Percentiles rank a stretch among this genome's conserved stretches.
These are phyloP conservation scores for Helobdella robusta DNA, from an alignment of 2,888 invertebrate genomes.

Conservation along the genomic window DNA sequence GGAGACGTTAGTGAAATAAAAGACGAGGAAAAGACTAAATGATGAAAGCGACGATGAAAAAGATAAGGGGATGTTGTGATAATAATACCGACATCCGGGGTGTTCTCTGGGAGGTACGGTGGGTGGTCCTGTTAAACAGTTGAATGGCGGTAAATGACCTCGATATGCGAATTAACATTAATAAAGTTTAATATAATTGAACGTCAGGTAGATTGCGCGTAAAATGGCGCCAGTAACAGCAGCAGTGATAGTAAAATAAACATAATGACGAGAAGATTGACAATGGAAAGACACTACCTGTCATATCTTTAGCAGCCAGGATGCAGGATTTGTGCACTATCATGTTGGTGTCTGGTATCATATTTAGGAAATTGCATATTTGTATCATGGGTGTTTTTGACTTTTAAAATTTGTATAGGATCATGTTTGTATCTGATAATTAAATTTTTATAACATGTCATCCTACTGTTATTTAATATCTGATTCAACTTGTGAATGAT, in stretches of 20 bases:
- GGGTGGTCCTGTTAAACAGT: slow-evolving; percentile 10
- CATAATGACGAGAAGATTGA: neutral
- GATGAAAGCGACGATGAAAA: neutral
- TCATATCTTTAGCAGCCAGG: slow-evolving; percentile 42
- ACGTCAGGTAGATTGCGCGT: too few species aligned
- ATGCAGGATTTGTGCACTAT: slow-evolving; percentile 84
- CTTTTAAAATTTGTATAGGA: too few species aligned
- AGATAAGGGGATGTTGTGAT: neutral
- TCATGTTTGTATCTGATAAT: too few species aligned
- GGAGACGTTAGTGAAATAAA: too few species aligned
- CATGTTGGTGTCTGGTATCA: slow-evolving; percentile 62
- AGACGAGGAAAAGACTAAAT: neutral
- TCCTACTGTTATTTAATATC: too few species aligned
- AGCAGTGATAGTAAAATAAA: neutral
- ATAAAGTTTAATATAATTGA: too few species aligned
- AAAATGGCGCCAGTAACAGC: too few species aligned
- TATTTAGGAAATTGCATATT: too few species aligned
- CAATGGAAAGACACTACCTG: slow-evolving; percentile 12
- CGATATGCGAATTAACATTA: neutral
- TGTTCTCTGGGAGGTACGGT: slow-evolving; percentile 17
- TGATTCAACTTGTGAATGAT: too few species aligned
- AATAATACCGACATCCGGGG: neutral
- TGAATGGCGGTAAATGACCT: neutral
- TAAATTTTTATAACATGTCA: too few species aligned
- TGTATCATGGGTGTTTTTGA: too few species aligned